A percentile compares a stretch with the other conserved stretches of the same genome.
Conservation (phyloP, 2,113 vertebrate genomes). For the Pelecanus crispus region DNA sequence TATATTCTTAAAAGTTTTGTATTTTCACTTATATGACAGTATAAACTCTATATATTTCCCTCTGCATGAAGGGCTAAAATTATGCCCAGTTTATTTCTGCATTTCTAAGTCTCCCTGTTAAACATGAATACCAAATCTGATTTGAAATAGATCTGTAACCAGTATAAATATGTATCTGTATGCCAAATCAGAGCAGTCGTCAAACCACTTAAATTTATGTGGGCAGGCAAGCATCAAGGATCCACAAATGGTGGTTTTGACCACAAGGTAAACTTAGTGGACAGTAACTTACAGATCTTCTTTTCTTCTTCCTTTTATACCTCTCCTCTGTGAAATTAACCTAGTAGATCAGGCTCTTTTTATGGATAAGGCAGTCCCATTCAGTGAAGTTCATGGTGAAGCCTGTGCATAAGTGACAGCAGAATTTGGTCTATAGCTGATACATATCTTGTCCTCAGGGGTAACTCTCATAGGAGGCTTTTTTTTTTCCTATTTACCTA, state of each 20-base stretch:
- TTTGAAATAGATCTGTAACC: not conserved
- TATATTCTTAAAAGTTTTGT: not conserved
- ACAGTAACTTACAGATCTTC: not conserved
- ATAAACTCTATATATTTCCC: not conserved
- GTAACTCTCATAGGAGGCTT: not conserved
- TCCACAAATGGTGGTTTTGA: not conserved
- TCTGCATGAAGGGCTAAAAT: not conserved
- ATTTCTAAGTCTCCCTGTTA: not conserved
- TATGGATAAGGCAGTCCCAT: not conserved
- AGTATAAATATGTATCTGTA: not conserved
- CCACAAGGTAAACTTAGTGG: not conserved
- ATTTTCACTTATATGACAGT: not conserved
- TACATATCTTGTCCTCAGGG: not conserved
- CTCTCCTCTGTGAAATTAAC: not conserved
- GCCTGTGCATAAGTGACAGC: not conserved
- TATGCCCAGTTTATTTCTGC: not conserved
- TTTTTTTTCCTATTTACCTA: not conserved
- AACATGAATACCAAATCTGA: not conserved
- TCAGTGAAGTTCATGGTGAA: not conserved
- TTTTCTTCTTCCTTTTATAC: not conserved
- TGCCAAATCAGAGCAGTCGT: not conserved
- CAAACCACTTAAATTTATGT: not conserved
- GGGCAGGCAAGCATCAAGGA: not conserved
- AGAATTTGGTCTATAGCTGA: not conserved
- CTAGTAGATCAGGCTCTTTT: not conserved